Conservation (phyloP, 2,888 invertebrate species). For the Beris morrisii region DNA sequence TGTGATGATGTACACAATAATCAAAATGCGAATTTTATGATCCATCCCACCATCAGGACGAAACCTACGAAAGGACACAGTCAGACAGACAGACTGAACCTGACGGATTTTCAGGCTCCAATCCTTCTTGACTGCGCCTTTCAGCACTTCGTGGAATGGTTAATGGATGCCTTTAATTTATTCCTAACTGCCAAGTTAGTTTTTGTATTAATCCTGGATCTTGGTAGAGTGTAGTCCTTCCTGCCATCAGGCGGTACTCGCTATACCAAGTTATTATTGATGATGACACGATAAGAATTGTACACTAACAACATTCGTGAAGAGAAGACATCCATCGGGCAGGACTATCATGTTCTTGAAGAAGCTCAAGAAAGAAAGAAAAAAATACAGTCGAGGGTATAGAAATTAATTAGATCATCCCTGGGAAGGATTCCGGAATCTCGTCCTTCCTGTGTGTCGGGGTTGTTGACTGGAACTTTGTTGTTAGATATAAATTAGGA, state of each 20-base stretch:
- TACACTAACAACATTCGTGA: neutral
- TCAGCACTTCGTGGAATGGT: too few species aligned
- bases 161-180: constrained; percentile 18
- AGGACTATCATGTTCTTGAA: constrained; percentile 6
- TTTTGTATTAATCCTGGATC: constrained; percentile 7
- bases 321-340: neutral
- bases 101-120: too few species aligned
- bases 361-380: neutral
- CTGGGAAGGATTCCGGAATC: constrained; percentile 6
- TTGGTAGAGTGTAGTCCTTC: too few species aligned
- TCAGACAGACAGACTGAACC: too few species aligned
- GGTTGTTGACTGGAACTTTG: neutral
- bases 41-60: too few species aligned
- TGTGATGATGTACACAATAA: too few species aligned
- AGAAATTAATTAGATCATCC: constrained; percentile 23
- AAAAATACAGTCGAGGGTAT: constrained; percentile 4
- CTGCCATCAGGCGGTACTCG: too few species aligned
- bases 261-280: constrained; percentile 21
- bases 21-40: too few species aligned
- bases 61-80: too few species aligned
- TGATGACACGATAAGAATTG: constrained; percentile 17
- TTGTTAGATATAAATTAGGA: too few species aligned
- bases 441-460: constrained; percentile 13
- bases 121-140: neutral
- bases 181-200: constrained; percentile 11